Evolutionary conservation across 1,140 invertebrate species (phyloP).

Genomic region (Pogonus chalceus): DNA sequence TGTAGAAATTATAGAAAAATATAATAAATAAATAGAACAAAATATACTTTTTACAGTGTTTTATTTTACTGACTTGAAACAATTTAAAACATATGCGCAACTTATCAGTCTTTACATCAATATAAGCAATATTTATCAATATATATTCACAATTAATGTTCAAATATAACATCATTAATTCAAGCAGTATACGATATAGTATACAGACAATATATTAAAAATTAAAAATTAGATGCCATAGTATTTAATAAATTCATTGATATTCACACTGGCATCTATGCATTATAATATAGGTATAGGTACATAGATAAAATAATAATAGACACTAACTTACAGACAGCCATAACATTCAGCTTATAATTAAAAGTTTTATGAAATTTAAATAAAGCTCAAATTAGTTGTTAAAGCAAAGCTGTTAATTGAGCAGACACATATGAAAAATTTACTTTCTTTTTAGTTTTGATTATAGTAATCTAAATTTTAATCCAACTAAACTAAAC

Average conservation of each 20-base stretch:
- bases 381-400: too few relatives aligned
- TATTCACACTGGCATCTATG: slow-evolving; percentile 1
- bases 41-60: background rate
- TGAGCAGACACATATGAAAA: slow-evolving; percentile 3
- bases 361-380: too few relatives aligned
- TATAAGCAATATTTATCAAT: slow-evolving; percentile 5
- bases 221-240: background rate
- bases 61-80: slow-evolving; percentile 5
- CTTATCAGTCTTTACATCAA: slow-evolving; percentile 6
- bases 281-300: background rate
- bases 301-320: slow-evolving; percentile 3
- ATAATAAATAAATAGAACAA: background rate
- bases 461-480: background rate
- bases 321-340: slow-evolving; percentile 1
- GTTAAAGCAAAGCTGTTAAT: background rate
- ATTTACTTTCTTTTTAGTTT: too few relatives aligned
- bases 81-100: slow-evolving; percentile 4
- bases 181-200: background rate
- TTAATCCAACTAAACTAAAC: background rate
- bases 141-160: slow-evolving; percentile 7
- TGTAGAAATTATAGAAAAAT: background rate
- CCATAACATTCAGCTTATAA: too few relatives aligned
- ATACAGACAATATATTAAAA: slow-evolving; percentile 2
- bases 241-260: background rate
- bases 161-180: background rate